Evolutionary conservation across 2,888 invertebrate species (phyloP).

Genomic region (Brachynemurus nebulosus): DNA sequence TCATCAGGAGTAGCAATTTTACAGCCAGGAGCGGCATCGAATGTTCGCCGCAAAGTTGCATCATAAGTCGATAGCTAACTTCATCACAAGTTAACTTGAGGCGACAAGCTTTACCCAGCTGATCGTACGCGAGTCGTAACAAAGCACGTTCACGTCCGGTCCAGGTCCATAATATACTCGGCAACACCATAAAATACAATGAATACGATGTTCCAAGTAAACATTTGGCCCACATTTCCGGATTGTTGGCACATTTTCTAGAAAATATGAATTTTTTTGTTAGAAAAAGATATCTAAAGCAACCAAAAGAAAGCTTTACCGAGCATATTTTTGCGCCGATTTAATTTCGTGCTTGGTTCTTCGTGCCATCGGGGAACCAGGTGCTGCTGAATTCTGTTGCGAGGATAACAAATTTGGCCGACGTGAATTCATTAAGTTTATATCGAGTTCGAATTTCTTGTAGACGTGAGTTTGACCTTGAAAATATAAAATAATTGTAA

Average conservation of each 20-base stretch:
- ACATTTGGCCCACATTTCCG: conserved; percentile 88
- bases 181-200: conserved; percentile 91
- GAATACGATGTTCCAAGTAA: conserved; percentile 80
- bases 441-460: conserved; percentile 47
- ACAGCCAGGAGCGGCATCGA: conserved; percentile 91
- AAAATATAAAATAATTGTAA: conserved; percentile 9
- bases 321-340: conserved; percentile 70
- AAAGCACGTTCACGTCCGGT: conserved; percentile 63
- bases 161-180: conserved; percentile 62
- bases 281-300: not conserved
- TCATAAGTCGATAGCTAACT: conserved; percentile 95
- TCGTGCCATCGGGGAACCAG: conserved; percentile 82
- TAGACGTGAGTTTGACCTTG: conserved; percentile 40
- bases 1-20: conserved; percentile 81
- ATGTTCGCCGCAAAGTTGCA: conserved; percentile 94
- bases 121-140: conserved; percentile 68
- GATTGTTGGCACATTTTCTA: conserved; percentile 33
- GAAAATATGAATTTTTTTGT: conserved; percentile 13
- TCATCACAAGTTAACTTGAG: conserved; percentile 82
- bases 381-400: conserved; percentile 31
- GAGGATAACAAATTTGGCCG: conserved; percentile 28
- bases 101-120: conserved; percentile 77
- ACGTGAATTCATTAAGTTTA: conserved; percentile 35
- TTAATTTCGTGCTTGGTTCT: conserved; percentile 93
- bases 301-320: conserved; percentile 27